Conservation (phyloP, 2,113 vertebrate genomes). For the Coryphaenoides rupestris region DNA sequence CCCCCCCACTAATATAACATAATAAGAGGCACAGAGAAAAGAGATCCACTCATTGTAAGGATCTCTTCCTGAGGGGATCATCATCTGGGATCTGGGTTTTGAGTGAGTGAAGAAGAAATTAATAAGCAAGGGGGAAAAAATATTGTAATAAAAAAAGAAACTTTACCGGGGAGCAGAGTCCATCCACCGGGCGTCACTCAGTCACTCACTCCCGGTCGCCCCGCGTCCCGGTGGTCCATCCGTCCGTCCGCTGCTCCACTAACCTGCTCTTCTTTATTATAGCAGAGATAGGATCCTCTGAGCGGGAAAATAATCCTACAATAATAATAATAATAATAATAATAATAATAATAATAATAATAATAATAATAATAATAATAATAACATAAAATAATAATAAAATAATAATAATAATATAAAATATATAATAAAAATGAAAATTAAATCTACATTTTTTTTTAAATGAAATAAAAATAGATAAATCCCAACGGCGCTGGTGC, state of each 20-base stretch:
- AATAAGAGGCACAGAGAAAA: not conserved
- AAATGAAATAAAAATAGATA: not conserved
- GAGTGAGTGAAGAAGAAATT: constrained; percentile 13
- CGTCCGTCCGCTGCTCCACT: constrained; percentile 47
- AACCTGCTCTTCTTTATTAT: constrained; percentile 31
- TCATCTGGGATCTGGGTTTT: too few relatives aligned
- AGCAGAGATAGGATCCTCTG: constrained; percentile 29
- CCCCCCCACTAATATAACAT: too few relatives aligned
- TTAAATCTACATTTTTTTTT: too few relatives aligned
- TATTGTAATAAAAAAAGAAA: constrained; percentile 39
- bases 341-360: too few relatives aligned
- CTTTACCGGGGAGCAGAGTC: constrained; percentile 60
- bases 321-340: too few relatives aligned
- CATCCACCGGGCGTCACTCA: constrained; percentile 60
- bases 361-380: too few relatives aligned
- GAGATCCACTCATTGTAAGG: constrained; percentile 28
- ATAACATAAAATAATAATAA: not conserved
- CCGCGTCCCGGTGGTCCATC: constrained; percentile 62
- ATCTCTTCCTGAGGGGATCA: too few relatives aligned
- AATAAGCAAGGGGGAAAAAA: constrained; percentile 19
- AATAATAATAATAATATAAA: too few relatives aligned
- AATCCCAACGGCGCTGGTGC: not conserved
- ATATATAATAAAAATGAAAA: too few relatives aligned
- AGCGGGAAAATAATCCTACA: too few relatives aligned
- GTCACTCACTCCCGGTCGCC: constrained; percentile 60